Base-by-base conservation (phyloP, 2,797 vertebrate species). In the Sebastes reedi region DNA sequence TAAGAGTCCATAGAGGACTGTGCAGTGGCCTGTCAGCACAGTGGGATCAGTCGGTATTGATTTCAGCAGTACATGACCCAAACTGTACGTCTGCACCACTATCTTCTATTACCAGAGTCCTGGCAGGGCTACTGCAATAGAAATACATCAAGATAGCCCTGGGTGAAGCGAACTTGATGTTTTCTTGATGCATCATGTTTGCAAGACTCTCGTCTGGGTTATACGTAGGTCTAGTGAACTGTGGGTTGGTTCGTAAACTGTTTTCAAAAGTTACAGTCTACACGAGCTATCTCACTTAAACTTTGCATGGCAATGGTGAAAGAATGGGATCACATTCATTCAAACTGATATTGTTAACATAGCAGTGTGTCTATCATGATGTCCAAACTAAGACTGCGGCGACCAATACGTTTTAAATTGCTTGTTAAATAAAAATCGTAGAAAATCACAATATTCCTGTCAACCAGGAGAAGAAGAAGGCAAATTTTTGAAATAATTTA, bases 11-110 rank as follows among this genome's bases (percentile, higher is more conserved):
- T 34, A 79, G 90, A 84, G 90, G 77, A 85, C 87, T 87, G 77
- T 83, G 83, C 86, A 67, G 86, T 72, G 86, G 85, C 87, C 87
- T 89, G 91, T 94, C 94, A 94, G 93, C 93, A 90, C 76, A 75
- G 80, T 56, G 61, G 85, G 82, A 87, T 91, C 90, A 88, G 86
- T 83, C 71, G 60, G 77, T 88, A 94, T 93, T 89, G 93, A 95
- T 93, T 83, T 76, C 20, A 29, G 71, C 36, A 24, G 69, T 66
- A 24, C 87, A 52, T 72, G 69, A 79, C 62, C 77, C 61, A 87
- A 82, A 86, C 77, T 75, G 75, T 56, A 76, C 80, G 70, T 83
- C 75, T 79, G 68, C 36, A 74, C 61, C 50, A 36, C 71, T 64
- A 9, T 84, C 72, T 82, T 69, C 64, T 79, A 46, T 81, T 68